Evolutionary conservation across 2,888 invertebrate genomes (phyloP).

Genomic region (Philereme transversata): DNA sequence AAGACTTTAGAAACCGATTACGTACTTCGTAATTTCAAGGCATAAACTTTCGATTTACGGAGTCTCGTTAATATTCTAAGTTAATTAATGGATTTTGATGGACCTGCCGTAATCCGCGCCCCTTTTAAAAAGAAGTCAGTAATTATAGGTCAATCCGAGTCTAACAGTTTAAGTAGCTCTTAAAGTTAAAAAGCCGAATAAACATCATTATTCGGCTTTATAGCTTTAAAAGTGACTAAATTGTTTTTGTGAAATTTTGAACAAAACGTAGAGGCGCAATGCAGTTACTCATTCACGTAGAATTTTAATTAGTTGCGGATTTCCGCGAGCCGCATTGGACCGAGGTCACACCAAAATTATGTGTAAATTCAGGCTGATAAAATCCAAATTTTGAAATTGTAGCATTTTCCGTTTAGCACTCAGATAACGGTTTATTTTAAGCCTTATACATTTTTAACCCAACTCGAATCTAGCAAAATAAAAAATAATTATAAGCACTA

Average conservation of each 20-base stretch:
- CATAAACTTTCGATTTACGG: conserved; percentile 73
- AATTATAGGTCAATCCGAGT: conserved; percentile 62
- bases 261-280: conserved; percentile 53
- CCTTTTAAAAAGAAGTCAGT: conserved; percentile 61
- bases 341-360: conserved; percentile 42
- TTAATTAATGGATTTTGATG: conserved; percentile 80
- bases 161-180: conserved; percentile 40
- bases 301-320: conserved; percentile 80
- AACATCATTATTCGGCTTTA: conserved; percentile 26
- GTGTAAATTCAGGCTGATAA: conserved; percentile 22
- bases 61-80: conserved; percentile 75
- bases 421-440: too few species aligned
- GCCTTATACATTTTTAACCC: too few species aligned
- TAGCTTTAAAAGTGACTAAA: conserved; percentile 34
- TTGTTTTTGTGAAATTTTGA: conserved; percentile 45
- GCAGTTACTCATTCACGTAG: conserved; percentile 74
- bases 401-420: too few species aligned
- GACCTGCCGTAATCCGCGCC: conserved; percentile 63
- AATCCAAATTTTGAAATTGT: neutral
- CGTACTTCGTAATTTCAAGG: conserved; percentile 76
- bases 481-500: neutral
- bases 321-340: conserved; percentile 56
- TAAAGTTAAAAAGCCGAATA: conserved; percentile 28
- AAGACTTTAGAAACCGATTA: conserved; percentile 73
- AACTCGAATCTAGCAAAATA: too few species aligned